Base-by-base conservation (phyloP, 2,888 invertebrate genomes). In the Hydroisotoma schaefferi region DNA sequence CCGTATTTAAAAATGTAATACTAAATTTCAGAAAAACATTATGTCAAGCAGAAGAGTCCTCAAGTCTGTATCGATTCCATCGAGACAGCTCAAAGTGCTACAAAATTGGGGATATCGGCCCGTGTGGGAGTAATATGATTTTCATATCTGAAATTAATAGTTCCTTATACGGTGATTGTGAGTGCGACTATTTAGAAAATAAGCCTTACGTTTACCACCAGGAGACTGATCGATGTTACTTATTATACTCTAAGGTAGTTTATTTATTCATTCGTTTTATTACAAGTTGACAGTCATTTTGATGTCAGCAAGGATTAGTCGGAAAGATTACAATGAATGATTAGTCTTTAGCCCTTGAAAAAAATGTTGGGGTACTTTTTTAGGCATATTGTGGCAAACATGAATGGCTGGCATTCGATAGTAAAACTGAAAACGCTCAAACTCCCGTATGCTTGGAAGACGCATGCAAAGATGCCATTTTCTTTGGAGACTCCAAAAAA, bases 121-220 rank as follows among this genome's bases (percentile, higher is more conserved):
- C 57, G 10, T 62, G 62, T 38, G 62, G 62, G 18, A 56, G 38
- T 28, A 58, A 62, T 28, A 62, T 62, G 62, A 37, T 58, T 38
- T 62, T 57, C 46, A 38, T 49, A 27, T 55, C 55, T 37, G 43
- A 43, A 25, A 25, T 51, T 12, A 46, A 55, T 15, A 57, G 38
- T 27, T 15, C 20, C 1, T 8, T 62, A 8, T 62, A 55, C 26
- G 62, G 62, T 2, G 37, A 58, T 22, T 62, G 62, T 55, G 62
- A 62, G 37, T 62, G 62, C 43, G 55, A 55, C 40, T 58, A 57
- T 38, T 3, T n/a, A 18, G 29, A 43, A 1, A 15, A 22, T 40
- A 49, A 51, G 12, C 62, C 62, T 6, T 44, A 58, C 27, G 12
- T 62, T 4, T 62, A 44, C 26, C 58, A 62, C 51, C 25, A 15